These are phyloP conservation scores for Netelia virgata DNA, from an alignment of 2,888 invertebrate genomes.

Conservation along the genomic window DNA sequence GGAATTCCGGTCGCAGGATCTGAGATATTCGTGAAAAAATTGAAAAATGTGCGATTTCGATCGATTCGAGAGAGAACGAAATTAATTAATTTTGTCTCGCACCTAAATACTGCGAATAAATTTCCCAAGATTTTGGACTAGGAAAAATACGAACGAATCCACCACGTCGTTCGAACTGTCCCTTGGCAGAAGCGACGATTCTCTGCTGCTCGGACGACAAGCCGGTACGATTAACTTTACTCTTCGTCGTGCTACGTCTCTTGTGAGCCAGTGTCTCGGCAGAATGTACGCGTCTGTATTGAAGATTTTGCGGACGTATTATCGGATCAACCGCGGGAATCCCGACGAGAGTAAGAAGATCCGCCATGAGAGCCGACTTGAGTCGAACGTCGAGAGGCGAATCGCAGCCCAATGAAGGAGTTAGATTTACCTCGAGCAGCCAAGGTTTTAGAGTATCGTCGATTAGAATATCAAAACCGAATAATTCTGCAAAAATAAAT, in stretches of 20 bases:
- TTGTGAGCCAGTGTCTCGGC: slow-evolving; percentile 88
- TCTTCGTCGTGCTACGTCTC: slow-evolving; percentile 81
- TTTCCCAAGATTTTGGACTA: slow-evolving; percentile 94
- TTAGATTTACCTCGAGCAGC: slow-evolving; percentile 97
- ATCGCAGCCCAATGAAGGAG: slow-evolving; percentile 96
- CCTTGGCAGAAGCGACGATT: slow-evolving; percentile 90
- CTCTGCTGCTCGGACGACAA: slow-evolving; percentile 92
- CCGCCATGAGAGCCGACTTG: slow-evolving; percentile 95
- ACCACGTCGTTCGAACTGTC: slow-evolving; percentile 93
- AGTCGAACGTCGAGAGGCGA: slow-evolving; percentile 96
- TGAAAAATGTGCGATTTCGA: too few species aligned
- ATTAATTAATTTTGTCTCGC: too few species aligned
- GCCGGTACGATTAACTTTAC: slow-evolving; percentile 83
- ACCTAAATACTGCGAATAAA: slow-evolving; percentile 92
- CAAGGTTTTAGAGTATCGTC: slow-evolving; percentile 97
- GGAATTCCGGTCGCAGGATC: slow-evolving; percentile 92
- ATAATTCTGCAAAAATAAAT: slow-evolving; percentile 89
- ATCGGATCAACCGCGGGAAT: slow-evolving; percentile 92
- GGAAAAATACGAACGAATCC: slow-evolving; percentile 97
- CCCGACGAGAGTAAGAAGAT: slow-evolving; percentile 96
- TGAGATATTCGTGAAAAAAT: slow-evolving; percentile 76
- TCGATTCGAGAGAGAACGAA: too few species aligned
- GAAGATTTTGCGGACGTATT: slow-evolving; percentile 84
- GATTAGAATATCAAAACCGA: slow-evolving; percentile 97
- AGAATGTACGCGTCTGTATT: slow-evolving; percentile 91